Percentiles rank a stretch among this genome's conserved stretches.
Conservation (phyloP, 2,888 invertebrate species). For the Petrolisthes cinctipes region DNA sequence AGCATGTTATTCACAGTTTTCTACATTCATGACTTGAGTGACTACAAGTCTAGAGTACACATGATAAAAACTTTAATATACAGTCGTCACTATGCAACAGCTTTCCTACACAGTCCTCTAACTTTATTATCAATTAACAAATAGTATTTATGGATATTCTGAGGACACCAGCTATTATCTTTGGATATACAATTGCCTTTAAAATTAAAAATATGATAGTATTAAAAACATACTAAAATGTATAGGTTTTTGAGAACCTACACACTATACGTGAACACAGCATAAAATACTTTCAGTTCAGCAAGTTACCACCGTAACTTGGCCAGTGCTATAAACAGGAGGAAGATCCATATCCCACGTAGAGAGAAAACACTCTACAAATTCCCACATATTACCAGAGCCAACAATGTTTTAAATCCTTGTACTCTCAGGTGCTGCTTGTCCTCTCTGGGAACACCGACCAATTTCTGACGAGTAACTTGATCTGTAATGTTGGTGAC, state of each 20-base stretch:
- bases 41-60: too few relatives aligned
- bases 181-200: too few relatives aligned
- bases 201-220: too few relatives aligned
- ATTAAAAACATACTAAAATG: too few relatives aligned
- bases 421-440: constrained; percentile 60
- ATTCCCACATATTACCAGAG: not conserved
- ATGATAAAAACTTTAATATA: too few relatives aligned
- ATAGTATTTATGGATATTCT: too few relatives aligned
- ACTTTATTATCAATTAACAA: too few relatives aligned
- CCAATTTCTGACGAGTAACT: not conserved
- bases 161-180: too few relatives aligned
- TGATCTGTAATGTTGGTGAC: not conserved
- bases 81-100: too few relatives aligned
- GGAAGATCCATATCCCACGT: not conserved
- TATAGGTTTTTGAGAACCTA: not conserved
- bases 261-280: constrained; percentile 17
- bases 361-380: not conserved
- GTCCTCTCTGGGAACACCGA: constrained; percentile 28
- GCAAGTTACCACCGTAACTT: not conserved
- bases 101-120: too few relatives aligned
- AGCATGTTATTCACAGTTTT: too few relatives aligned
- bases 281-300: constrained; percentile 2
- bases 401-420: constrained; percentile 23
- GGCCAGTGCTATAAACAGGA: not conserved
- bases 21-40: too few relatives aligned